Conservation (phyloP, 2,888 invertebrate genomes). For the Archips xylosteana region DNA sequence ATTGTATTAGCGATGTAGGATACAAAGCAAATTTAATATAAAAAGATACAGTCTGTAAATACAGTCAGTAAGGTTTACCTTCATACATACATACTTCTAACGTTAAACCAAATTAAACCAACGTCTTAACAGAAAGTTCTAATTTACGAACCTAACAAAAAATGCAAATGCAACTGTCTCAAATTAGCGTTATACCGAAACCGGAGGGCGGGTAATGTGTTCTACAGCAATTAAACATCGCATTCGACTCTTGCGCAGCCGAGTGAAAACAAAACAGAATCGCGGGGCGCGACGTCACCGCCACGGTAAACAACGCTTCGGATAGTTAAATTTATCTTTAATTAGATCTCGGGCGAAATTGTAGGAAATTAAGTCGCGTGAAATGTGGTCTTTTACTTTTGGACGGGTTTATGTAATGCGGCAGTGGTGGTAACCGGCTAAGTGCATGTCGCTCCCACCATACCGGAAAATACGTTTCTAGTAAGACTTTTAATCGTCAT, state of each 20-base stretch:
- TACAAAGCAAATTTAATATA: not conserved
- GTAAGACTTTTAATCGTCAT: too few species aligned
- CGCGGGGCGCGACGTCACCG: slow-evolving; percentile 38
- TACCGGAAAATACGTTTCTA: too few species aligned
- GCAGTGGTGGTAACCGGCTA: not conserved
- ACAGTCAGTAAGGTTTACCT: too few species aligned
- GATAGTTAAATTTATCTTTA: slow-evolving; percentile 40
- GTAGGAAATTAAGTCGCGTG: slow-evolving; percentile 16
- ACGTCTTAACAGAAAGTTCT: slow-evolving; percentile 11
- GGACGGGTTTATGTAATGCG: not conserved
- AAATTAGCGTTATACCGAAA: slow-evolving; percentile 28
- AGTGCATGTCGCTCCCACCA: too few species aligned
- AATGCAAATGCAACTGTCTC: slow-evolving; percentile 33
- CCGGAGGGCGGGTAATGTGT: slow-evolving; percentile 21
- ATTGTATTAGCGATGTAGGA: too few species aligned
- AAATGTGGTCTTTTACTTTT: slow-evolving; percentile 1
- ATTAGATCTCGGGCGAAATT: slow-evolving; percentile 35
- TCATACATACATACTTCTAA: too few species aligned
- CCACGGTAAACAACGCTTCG: slow-evolving; percentile 33
- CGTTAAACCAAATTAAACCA: too few species aligned
- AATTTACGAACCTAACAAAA: slow-evolving; percentile 19
- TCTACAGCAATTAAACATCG: slow-evolving; percentile 36
- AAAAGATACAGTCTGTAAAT: too few species aligned
- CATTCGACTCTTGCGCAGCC: slow-evolving; percentile 26
- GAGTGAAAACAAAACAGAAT: slow-evolving; percentile 39